Evolutionary conservation across 2,888 invertebrate genomes (phyloP).

Genomic region (Ischnura elegans): DNA sequence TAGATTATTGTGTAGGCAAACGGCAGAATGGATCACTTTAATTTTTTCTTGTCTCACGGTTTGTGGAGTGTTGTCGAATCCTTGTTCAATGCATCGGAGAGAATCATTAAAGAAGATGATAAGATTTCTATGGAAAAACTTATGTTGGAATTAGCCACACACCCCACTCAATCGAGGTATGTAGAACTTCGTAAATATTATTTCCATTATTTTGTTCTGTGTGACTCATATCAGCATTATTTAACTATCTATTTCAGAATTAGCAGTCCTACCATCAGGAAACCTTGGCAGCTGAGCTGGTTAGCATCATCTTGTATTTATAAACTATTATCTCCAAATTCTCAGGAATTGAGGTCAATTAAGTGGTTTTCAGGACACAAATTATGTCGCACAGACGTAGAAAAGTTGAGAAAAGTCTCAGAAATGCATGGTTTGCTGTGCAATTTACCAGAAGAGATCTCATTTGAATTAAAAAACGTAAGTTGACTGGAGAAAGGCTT

Average conservation of each 20-base stretch:
- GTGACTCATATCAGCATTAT: not conserved
- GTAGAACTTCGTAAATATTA: not conserved
- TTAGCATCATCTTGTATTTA: conserved; percentile 32
- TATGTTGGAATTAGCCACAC: conserved; percentile 53
- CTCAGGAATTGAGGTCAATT: not conserved
- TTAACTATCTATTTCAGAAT: not conserved
- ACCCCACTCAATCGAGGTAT: conserved; percentile 51
- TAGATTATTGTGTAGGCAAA: not conserved
- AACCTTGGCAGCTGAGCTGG: conserved; percentile 54
- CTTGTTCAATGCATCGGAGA: conserved; percentile 22
- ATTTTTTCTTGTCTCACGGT: conserved; percentile 32
- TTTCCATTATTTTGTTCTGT: not conserved
- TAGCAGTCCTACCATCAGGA: conserved; percentile 36
- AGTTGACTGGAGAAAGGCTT: not conserved
- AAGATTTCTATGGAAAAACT: conserved; percentile 13
- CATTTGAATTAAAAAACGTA: conserved; percentile 40
- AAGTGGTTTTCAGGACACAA: conserved; percentile 49
- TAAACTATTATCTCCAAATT: conserved; percentile 14
- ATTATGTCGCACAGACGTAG: conserved; percentile 23
- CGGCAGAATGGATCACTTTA: conserved; percentile 30
- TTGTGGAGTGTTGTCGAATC: conserved; percentile 61
- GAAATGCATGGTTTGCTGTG: conserved; percentile 32
- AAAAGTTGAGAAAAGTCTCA: conserved; percentile 50
- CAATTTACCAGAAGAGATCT: conserved; percentile 12
- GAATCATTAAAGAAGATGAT: conserved; percentile 48